Conservation (phyloP, 2,113 vertebrate genomes). For the Capricornis sumatraensis region DNA sequence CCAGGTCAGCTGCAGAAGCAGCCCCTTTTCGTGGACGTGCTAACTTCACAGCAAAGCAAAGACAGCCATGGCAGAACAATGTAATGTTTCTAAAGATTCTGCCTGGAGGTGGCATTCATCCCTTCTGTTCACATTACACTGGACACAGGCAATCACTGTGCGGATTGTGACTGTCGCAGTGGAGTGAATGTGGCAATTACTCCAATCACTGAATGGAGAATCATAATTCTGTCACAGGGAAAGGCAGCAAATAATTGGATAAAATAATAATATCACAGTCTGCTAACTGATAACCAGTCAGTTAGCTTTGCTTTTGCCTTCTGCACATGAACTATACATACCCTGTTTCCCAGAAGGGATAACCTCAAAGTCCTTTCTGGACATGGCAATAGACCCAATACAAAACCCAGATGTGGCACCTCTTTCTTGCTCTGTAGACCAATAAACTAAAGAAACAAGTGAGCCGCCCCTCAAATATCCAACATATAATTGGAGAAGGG, state of each 20-base stretch:
- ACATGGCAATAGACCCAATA: background rate
- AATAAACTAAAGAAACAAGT: slow-evolving; percentile 15
- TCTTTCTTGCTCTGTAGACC: background rate
- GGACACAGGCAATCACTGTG: background rate
- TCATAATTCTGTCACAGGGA: background rate
- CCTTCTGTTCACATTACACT: background rate
- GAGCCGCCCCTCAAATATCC: background rate
- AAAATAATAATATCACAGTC: background rate
- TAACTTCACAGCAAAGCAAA: background rate
- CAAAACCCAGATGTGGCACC: background rate
- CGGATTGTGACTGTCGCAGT: background rate
- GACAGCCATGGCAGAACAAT: background rate
- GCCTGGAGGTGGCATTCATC: background rate
- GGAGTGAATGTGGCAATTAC: background rate
- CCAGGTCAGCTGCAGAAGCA: background rate
- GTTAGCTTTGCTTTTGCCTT: background rate
- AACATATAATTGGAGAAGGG: background rate
- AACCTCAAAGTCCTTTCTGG: background rate
- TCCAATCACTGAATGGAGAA: background rate
- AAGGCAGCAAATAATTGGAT: background rate
- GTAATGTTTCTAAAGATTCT: background rate
- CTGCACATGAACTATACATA: background rate
- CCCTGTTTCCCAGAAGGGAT: background rate
- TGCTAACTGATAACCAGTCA: background rate
- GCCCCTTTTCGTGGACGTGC: background rate